phyloP scores from a whole-genome alignment of 2,888 invertebrate species.

The Machimus atricapillus region DNA sequence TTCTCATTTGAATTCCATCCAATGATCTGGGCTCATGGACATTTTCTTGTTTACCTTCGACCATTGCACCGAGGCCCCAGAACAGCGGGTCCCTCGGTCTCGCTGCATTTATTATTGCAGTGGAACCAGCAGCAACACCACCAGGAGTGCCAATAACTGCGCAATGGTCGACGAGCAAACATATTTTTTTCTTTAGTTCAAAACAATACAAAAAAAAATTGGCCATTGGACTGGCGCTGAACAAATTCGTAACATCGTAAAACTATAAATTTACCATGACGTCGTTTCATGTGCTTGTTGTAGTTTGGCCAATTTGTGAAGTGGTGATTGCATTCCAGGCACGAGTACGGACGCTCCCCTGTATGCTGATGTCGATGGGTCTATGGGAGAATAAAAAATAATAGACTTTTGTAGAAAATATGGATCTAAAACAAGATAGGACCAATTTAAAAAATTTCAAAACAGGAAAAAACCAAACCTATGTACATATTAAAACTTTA shows the following conservation, averaged over 20 bases:
- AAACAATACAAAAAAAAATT: background rate
- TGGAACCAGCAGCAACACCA: background rate
- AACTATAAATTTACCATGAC: constrained; percentile 65
- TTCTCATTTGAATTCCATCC: background rate
- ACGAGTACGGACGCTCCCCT: constrained; percentile 75
- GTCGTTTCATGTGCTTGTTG: constrained; percentile 81
- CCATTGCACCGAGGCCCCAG: background rate
- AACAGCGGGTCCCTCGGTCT: background rate
- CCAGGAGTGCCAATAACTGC: no score
- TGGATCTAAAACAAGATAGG: background rate
- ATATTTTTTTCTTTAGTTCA: background rate
- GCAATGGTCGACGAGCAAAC: background rate
- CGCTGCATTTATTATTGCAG: constrained; percentile 2
- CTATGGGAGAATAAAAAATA: constrained; percentile 51
- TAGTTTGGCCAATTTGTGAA: constrained; percentile 86
- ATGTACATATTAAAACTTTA: no score
- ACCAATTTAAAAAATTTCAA: background rate
- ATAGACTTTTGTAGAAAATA: background rate
- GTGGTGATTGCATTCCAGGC: constrained; percentile 74
- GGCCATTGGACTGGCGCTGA: background rate
- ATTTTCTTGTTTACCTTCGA: background rate
- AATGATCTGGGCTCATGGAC: background rate
- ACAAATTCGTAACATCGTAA: background rate
- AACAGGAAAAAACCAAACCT: background rate
- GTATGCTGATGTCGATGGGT: constrained; percentile 78